Evolutionary conservation across 92 coral and sea anemone genomes (phyloP).

Genomic region (Actinostola sp.): DNA sequence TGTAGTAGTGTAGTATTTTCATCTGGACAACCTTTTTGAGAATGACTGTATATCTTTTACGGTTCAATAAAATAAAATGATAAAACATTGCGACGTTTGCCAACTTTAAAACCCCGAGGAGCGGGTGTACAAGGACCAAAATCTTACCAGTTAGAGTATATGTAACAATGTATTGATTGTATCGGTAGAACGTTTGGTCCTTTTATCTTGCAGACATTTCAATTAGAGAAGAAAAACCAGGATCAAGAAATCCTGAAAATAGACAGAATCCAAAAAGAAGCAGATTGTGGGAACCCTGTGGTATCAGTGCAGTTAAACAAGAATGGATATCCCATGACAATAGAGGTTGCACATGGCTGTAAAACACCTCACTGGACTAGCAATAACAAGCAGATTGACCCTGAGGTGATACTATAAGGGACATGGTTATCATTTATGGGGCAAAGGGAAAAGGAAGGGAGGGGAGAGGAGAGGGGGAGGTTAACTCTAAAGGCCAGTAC

Average conservation of each 20-base stretch:
- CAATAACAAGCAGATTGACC: neutral
- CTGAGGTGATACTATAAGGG: too few species aligned
- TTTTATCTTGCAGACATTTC: constrained; percentile 60
- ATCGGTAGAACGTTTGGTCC: neutral
- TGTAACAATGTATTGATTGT: neutral
- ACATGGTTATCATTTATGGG: neutral
- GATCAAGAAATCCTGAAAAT: constrained; percentile 26
- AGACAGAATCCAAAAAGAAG: constrained; percentile 14
- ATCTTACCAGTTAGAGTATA: too few species aligned
- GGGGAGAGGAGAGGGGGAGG: too few species aligned
- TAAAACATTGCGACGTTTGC: too few species aligned
- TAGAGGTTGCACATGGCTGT: constrained; percentile 58
- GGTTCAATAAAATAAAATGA: too few species aligned
- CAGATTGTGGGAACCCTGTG: constrained; percentile 13
- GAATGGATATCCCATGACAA: constrained; percentile 31
- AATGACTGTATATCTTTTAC: too few species aligned
- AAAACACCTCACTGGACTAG: constrained; percentile 11
- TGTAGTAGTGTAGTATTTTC: too few species aligned
- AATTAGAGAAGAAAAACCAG: constrained; percentile 52
- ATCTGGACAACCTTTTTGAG: too few species aligned
- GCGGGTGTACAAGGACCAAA: too few species aligned
- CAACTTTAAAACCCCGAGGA: too few species aligned
- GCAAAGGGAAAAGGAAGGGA: neutral
- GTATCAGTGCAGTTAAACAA: constrained; percentile 46
- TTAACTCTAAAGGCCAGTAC: too few species aligned